Evolutionary conservation across 2,797 vertebrate genomes (phyloP), one percentile per base, ranked within the genome.

Genomic region (Alca torda): DNA sequence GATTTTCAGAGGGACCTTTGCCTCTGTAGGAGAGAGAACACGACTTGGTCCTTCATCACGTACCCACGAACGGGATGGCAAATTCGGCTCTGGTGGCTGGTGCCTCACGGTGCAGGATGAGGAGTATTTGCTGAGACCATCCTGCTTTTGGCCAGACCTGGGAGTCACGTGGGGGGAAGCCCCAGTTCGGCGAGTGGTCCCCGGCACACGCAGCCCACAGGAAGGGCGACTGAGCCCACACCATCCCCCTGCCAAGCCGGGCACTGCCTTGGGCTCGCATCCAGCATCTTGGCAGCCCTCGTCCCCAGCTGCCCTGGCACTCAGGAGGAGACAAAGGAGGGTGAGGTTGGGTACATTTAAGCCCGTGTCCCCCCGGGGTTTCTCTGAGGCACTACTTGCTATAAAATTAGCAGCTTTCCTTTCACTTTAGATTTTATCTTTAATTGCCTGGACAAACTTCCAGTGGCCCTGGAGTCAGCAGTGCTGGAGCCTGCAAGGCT

Each of bases 1-100:
- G 20, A 98, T 88, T 69, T 84, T 96, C 95, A 98, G 51, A 25
- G 96, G 95, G n/a, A 98, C 30, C 33, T 76, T 51, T 15, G 37
- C 92, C 86, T 90, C 98, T 98, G 91, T 17, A 8, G 50, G 46
- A 35, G 4, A 72, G 60, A 86, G 72, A 81, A 53, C 16, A 46
- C 13, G 46, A 10, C 48, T 12, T 0, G 0, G 23, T 45, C 30
- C 57, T 92, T 92, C 59, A 81, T 26, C 74, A 59, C 43, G 5
- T 0, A 0, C 35, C 35, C 14, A 25, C 23, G 11, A 54, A n/a
- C 0, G 15, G 23, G 16, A 11, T 23, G 46, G 35, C 61, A 73
- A 78, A 73, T 45, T 53, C 5, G 8, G 41, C 45, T 81, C 37
- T 48, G 74, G 33, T 25, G 33, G 57, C 60, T 53, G 18, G 15